Evolutionary conservation across 2,113 vertebrate genomes (phyloP).

Genomic region (Thamnaconus septentrionalis): DNA sequence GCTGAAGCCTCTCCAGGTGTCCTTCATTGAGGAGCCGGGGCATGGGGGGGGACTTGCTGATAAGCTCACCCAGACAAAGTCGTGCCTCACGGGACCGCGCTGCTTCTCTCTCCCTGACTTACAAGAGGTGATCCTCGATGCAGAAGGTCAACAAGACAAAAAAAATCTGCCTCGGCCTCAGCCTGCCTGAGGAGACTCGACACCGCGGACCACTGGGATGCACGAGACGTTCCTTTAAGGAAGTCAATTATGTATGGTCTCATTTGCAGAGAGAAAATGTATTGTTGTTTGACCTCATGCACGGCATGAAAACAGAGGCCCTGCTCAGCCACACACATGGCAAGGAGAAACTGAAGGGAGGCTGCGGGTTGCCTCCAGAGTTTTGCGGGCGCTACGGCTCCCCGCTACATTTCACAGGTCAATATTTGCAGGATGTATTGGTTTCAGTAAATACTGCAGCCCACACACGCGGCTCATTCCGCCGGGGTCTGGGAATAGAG

Average conservation of each 20-base stretch:
- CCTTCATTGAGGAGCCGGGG: constrained; percentile 68
- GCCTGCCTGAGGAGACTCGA: constrained; percentile 42
- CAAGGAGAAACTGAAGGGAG: constrained; percentile 37
- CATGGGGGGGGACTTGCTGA: constrained; percentile 39
- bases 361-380: constrained; percentile 46
- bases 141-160: constrained; percentile 64
- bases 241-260: constrained; percentile 57
- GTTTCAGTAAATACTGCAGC: constrained; percentile 55
- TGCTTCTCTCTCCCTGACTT: constrained; percentile 44
- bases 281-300: constrained; percentile 40
- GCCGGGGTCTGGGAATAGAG: constrained; percentile 50
- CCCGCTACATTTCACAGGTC: constrained; percentile 54
- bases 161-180: constrained; percentile 25
- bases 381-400: constrained; percentile 14
- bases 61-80: constrained; percentile 54
- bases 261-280: constrained; percentile 40
- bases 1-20: constrained; percentile 49
- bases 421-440: constrained; percentile 69
- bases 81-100: constrained; percentile 64
- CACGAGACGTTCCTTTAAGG: constrained; percentile 15
- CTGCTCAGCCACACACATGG: constrained; percentile 62
- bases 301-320: constrained; percentile 27
- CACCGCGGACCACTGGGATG: constrained; percentile 45
- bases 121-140: constrained; percentile 37
- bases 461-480: constrained; percentile 46